phyloP scores from a whole-genome alignment of 2,888 invertebrate species.

The Myopa testacea region DNA sequence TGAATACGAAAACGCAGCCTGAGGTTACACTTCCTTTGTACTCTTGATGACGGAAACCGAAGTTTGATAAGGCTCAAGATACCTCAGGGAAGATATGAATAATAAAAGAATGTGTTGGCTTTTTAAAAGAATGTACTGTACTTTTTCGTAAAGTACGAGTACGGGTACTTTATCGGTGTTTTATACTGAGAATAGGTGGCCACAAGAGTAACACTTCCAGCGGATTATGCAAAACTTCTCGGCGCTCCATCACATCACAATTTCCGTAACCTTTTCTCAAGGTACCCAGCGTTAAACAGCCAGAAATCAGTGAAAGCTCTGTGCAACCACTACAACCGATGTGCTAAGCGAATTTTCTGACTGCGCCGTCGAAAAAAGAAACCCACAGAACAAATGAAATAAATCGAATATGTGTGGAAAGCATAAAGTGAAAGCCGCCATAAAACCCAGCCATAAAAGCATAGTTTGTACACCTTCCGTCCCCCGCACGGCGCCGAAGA shows the following conservation, averaged over 20 bases:
- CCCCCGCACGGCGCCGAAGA: background rate
- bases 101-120: background rate
- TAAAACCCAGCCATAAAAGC: slow-evolving; percentile 30
- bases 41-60: background rate
- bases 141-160: background rate
- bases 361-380: background rate
- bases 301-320: too few relatives aligned
- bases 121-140: background rate
- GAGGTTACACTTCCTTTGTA: background rate
- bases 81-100: background rate
- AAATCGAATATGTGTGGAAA: background rate
- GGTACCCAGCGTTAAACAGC: too few relatives aligned
- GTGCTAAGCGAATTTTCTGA: too few relatives aligned
- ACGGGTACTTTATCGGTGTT: background rate
- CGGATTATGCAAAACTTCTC: too few relatives aligned
- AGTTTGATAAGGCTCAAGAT: background rate
- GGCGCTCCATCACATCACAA: too few relatives aligned
- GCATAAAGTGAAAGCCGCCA: slow-evolving; percentile 20
- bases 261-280: too few relatives aligned
- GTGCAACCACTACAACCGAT: too few relatives aligned
- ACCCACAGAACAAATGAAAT: background rate
- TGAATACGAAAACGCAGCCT: background rate
- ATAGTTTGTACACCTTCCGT: background rate
- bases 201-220: too few relatives aligned
- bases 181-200: too few relatives aligned